phyloP scores from a whole-genome alignment of 2,797 vertebrate species.

The Cyclopterus lumpus region DNA sequence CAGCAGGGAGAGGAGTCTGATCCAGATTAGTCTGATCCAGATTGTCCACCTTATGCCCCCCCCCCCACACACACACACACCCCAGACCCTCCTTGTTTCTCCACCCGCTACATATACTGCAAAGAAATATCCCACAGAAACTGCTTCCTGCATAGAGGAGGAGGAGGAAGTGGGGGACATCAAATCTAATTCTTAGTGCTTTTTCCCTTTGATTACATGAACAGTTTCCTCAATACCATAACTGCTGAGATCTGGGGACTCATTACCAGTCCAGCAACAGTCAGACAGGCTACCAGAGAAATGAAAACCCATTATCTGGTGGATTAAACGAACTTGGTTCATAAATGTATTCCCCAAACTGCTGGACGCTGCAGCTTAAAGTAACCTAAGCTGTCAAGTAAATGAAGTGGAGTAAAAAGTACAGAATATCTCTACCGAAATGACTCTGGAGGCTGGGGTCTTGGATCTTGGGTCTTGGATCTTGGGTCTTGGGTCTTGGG shows the following conservation, averaged over 20 bases:
- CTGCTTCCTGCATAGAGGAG: neutral
- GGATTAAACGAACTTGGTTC: neutral
- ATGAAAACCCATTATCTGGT: neutral
- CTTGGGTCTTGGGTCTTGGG: no score
- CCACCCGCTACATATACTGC: conserved; percentile 22
- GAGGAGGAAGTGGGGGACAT: neutral
- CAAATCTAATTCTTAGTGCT: neutral
- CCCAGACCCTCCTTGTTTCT: conserved; percentile 1
- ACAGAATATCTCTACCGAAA: neutral
- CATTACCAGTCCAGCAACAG: neutral
- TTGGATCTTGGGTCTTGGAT: no score
- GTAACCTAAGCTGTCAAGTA: neutral
- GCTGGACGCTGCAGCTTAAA: neutral
- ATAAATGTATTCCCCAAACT: neutral
- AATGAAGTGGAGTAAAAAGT: neutral
- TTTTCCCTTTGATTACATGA: neutral
- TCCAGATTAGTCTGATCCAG: no score
- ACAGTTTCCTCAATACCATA: neutral
- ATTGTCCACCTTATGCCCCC: conserved; percentile 2
- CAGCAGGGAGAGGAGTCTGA: conserved; percentile 20
- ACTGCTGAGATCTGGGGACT: neutral
- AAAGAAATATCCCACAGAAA: conserved; percentile 9
- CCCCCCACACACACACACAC: no score
- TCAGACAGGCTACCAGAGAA: neutral
- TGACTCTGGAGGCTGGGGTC: neutral